Evolutionary conservation across 2,888 invertebrate genomes (phyloP), one percentile per base, ranked within the genome.

Genomic region (Scaptodrosophila latifasciaeformis): DNA sequence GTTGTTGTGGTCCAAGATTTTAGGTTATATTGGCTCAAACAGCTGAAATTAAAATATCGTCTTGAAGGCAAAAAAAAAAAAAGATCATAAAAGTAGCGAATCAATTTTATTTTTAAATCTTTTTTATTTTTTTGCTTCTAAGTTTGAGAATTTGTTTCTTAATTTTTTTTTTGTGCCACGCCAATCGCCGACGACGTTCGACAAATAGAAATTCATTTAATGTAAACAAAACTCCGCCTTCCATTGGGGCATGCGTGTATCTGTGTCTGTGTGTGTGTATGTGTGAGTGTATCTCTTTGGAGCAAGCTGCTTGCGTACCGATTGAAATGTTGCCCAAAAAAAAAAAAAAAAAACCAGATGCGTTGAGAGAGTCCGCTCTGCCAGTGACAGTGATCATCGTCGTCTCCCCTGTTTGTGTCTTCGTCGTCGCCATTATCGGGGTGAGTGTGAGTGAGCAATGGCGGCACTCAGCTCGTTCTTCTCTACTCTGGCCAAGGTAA

Each of bases 191-290:
- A 76, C 66, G 66, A 68, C 61, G 57, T 70, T 81, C 82, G 70
- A 82, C 81, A 80, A 78, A 78, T 81, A 72, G 82, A 70, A 71
- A 67, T 60, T 67, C 70, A 62, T 77, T 65, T 70, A 84, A 83
- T 77, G 78, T 83, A 83, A 83, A 83, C 83, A 83, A 83, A 84
- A 84, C 83, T 84, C 83, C 83, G 83, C 83, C 83, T 79, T 66
- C 74, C 46, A 51, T 19, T 21, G 34, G n/a, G n/a, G 34, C 15
- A 12, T 34, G 77, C 70, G 58, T 66, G 57, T 61, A 53, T 49
- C 67, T 64, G n/a, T n/a, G 60, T 53, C 51, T 55, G 49, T 63
- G 44, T 59, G 49, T 45, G 54, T 46, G 52, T 54, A 42, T 37
- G 42, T 37, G 17, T 45, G 27, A 49, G 49, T 54, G 47, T 64